Conservation (phyloP, 2,113 vertebrate genomes). For the Phalacrocorax carbo region DNA sequence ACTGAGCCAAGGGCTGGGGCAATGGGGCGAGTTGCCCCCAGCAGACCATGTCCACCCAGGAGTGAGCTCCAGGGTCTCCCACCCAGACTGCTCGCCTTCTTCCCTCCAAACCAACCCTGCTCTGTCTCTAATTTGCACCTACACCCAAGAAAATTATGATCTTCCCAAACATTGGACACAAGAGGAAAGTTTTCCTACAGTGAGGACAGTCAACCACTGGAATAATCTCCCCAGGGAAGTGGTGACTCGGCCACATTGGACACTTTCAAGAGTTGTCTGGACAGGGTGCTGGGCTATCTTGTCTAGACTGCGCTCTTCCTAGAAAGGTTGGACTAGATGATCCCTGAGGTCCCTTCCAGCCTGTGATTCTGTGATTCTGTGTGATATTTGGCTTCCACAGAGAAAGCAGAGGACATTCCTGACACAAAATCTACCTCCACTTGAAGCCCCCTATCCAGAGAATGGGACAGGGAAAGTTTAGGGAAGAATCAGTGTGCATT, state of each 20-base stretch:
- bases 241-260: no score
- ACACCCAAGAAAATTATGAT: neutral
- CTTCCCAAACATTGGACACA: neutral
- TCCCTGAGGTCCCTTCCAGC: no score
- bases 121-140: neutral
- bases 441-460: neutral
- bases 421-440: neutral
- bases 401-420: neutral
- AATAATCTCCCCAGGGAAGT: no score
- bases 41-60: neutral
- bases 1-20: neutral
- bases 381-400: neutral
- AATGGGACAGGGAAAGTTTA: neutral
- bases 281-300: no score
- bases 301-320: no score
- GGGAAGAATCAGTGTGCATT: neutral
- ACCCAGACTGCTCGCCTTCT: fast-evolving
- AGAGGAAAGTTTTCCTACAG: no score
- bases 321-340: no score
- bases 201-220: no score
- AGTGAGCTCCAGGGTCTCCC: neutral
- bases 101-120: neutral
- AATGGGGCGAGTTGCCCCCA: neutral
- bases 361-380: no score
- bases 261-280: no score